These are phyloP conservation scores for Siniperca scherzeri DNA, from an alignment of 2,797 vertebrate genomes.

Conservation along the genomic window DNA sequence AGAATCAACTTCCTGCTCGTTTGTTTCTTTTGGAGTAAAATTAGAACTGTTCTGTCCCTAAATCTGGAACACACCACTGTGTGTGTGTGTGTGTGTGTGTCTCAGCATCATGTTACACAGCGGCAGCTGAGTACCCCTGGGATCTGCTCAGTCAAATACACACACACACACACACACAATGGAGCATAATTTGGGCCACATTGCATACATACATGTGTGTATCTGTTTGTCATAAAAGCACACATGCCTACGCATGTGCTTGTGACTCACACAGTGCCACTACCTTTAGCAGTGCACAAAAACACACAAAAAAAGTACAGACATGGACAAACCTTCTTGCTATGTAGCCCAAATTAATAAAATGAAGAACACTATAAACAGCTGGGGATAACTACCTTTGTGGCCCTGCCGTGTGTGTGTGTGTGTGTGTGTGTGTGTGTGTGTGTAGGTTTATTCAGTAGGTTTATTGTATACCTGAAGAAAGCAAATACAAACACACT, in stretches of 20 bases:
- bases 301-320: neutral
- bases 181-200: conserved; percentile 3
- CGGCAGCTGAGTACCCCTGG: conserved; percentile 60
- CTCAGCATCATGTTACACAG: conserved; percentile 42
- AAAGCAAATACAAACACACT: neutral
- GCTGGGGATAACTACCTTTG: neutral
- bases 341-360: neutral
- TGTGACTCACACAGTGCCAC: conserved; percentile 8
- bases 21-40: conserved; percentile 66
- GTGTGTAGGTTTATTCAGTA: neutral
- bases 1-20: conserved; percentile 59
- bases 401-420: neutral
- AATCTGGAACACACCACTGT: conserved; percentile 42
- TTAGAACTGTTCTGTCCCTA: conserved; percentile 66
- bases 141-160: conserved; percentile 31
- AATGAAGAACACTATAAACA: neutral
- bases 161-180: conserved; percentile 11
- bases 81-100: conserved; percentile 13
- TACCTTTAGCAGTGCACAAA: neutral
- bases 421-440: neutral
- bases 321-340: neutral
- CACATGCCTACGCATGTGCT: neutral
- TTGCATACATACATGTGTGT: neutral
- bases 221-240: neutral
- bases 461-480: neutral